These are phyloP conservation scores for Osedax frankpressi DNA, from an alignment of 2,888 invertebrate genomes.

Conservation along the genomic window DNA sequence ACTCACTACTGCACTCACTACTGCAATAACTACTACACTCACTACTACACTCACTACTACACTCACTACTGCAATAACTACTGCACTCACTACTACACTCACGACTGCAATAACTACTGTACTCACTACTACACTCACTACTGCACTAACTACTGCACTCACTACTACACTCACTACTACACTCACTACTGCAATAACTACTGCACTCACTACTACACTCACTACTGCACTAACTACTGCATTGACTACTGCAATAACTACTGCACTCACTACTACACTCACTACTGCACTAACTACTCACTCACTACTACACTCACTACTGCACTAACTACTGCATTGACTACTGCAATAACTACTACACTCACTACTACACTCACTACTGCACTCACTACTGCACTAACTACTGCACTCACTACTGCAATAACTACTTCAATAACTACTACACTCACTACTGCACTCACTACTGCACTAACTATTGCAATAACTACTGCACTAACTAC, in stretches of 20 bases:
- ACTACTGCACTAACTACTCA: background rate
- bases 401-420: background rate
- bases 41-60: background rate
- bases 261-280: background rate
- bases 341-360: background rate
- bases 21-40: background rate
- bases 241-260: background rate
- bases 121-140: background rate
- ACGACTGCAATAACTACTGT: background rate
- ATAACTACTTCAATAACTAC: background rate
- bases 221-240: background rate
- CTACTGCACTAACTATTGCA: background rate
- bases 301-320: background rate
- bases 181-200: background rate
- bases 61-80: background rate
- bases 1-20: background rate
- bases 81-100: background rate
- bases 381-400: background rate
- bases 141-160: background rate
- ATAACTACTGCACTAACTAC: background rate
- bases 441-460: background rate
- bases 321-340: background rate
- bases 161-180: background rate
- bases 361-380: background rate
- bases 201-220: background rate